Conservation (phyloP, 2,888 invertebrate species). For the Nemurella pictetii region DNA sequence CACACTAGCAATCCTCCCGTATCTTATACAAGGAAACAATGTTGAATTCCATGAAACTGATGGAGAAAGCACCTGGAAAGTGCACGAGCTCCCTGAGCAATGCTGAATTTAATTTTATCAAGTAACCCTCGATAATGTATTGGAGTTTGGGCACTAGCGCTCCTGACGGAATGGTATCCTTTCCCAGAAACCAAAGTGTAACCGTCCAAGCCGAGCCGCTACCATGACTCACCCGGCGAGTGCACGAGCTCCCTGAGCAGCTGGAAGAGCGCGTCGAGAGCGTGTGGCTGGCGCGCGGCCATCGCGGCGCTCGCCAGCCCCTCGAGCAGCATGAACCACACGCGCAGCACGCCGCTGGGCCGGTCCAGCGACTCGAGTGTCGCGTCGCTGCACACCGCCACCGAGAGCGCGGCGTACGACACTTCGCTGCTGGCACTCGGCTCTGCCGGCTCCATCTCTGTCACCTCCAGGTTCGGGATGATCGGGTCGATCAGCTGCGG, state of each 20-base stretch:
- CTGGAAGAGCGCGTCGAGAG: constrained; percentile 85
- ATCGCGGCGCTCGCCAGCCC: constrained; percentile 63
- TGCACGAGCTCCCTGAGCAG: constrained; percentile 75
- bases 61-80: too few relatives aligned
- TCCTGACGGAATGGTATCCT: too few relatives aligned
- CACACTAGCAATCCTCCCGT: too few relatives aligned
- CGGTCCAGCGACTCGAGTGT: constrained; percentile 72
- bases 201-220: too few relatives aligned
- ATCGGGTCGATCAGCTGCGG: constrained; percentile 73
- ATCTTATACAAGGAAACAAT: too few relatives aligned
- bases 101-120: too few relatives aligned
- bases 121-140: too few relatives aligned
- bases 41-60: too few relatives aligned
- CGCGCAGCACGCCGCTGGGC: constrained; percentile 81
- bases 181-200: too few relatives aligned
- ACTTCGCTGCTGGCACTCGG: constrained; percentile 63
- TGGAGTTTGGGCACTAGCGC: too few relatives aligned
- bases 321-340: constrained; percentile 88
- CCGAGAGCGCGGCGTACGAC: constrained; percentile 64
- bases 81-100: too few relatives aligned
- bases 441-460: constrained; percentile 62
- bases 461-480: constrained; percentile 76
- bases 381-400: constrained; percentile 57
- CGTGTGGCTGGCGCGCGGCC: constrained; percentile 78
- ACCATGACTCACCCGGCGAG: constrained; percentile 74